Base-by-base conservation (phyloP, 2,113 vertebrate genomes). In the Rhizomys pruinosus region DNA sequence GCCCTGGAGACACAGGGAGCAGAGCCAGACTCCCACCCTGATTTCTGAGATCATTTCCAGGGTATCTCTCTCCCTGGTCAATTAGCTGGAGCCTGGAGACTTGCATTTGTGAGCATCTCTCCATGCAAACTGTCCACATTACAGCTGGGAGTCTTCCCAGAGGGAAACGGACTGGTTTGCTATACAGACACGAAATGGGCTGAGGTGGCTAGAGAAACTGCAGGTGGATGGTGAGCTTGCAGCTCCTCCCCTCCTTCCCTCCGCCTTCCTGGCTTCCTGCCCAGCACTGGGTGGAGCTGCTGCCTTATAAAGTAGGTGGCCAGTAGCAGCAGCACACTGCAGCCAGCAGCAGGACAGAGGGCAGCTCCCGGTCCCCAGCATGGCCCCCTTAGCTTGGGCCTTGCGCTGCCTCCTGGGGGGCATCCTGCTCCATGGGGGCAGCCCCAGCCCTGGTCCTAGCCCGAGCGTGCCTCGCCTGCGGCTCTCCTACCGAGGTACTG, bases 401-500 rank as follows among this genome's bases (percentile, higher is more conserved):
- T 9, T 96, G 80, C 97, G 96, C 87, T 97, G 97, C 94, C 90
- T 98, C 86, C 66, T 97, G 78, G 96, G 97, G 66, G 76, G 42
- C 25, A 88, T 97, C 79, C 87, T 96, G 91, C 57, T 96, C 92
- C 42, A 0, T 1, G 20, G 85, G 79, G n/a, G 84, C 59, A 72
- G 92, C 42, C 72, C 81, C 68, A 69, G 95, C 84, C 47, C 74
- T 86, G 87, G 87, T 64, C 81, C 81, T 20, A 79, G 97, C 79
- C 42, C 77, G 95, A 95, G 88, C 29, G 42, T 95, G 90, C 98
- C 98, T 90, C 97, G 98, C 37, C 96, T 98, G 80, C 97, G 97
- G 85, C 97, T 98, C 96, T 93, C 98, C 93, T 98, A 97, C 91
- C 86, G 89, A 98, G 98, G 98, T 98, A 98, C 2, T n/a, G 77